Evolutionary conservation across 2,113 vertebrate genomes (phyloP), one percentile per base, ranked within the genome.

Genomic region (Orcinus orca): DNA sequence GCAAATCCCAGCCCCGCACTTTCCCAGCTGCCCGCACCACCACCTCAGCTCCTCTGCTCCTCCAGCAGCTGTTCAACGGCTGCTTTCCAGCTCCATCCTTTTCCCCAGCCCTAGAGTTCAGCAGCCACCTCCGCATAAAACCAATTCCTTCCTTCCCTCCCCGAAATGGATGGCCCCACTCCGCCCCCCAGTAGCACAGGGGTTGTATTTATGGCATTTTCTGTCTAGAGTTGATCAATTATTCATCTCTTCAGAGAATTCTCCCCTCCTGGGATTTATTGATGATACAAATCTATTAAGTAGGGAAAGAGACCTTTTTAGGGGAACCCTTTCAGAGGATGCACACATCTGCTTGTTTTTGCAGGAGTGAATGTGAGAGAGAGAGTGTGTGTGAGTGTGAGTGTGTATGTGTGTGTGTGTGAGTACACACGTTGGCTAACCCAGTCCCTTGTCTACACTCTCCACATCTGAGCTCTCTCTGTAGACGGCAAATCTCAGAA

Each of bases 171-270:
- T 0, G 6, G 73, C 23, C 36, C 21, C 29, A 63, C 26, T 13
- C 29, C 53, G 0, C 53, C 33, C 33, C 36, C 74, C 23, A 33
- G 41, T 0, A 65, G 38, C 79, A 73, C 86, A 70, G 2, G 38
- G 58, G 18, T 5, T 67, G 65, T 82, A 77, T 67, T 90, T 95
- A 88, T 3, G 47, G 60, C 68, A 25, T 1, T 8, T 29, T 95
- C 93, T 11, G 2, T 82, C 88, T 67, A 76, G 63, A 73, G 47
- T 0, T 55, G 50, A 95, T 92, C 92, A 70, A 90, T 92, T 95
- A 95, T 96, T 96, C 92, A 96, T 91, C 74, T 95, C 95, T 91
- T 93, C 65, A 93, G 89, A 93, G 68, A 84, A 55, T 44, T 60
- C 87, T 91, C 58, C 26, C 50, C 90, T 96, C 36, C 41, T 25